These are phyloP conservation scores for Phyllotreta cruciferae DNA, from an alignment of 2,888 invertebrate species.

Conservation along the genomic window DNA sequence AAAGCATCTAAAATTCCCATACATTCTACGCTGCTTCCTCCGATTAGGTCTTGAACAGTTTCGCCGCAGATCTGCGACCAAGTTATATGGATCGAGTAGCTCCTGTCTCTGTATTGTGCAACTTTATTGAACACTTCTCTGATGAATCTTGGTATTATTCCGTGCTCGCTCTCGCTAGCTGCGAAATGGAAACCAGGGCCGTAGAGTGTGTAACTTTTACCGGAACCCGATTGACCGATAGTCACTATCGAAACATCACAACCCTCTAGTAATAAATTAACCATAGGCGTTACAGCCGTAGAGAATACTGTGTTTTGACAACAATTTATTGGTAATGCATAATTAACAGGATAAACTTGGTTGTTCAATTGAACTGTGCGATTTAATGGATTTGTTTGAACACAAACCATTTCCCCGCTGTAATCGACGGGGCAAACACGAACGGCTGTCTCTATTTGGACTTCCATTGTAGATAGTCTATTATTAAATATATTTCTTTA, in stretches of 20 bases:
- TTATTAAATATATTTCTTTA: not conserved
- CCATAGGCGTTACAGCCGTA: slow-evolving; percentile 70
- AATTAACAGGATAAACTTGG: slow-evolving; percentile 66
- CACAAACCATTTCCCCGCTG: slow-evolving; percentile 65
- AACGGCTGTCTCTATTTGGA: slow-evolving; percentile 76
- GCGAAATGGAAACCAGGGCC: slow-evolving; percentile 71
- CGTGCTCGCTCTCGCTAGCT: slow-evolving; percentile 73
- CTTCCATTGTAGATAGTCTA: slow-evolving; percentile 65
- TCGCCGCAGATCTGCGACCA: slow-evolving; percentile 78
- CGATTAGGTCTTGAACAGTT: slow-evolving; percentile 67
- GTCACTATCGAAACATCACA: slow-evolving; percentile 78
- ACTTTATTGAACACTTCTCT: slow-evolving; percentile 75
- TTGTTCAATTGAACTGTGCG: slow-evolving; percentile 68
- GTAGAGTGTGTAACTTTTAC: slow-evolving; percentile 77
- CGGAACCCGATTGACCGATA: slow-evolving; percentile 70
- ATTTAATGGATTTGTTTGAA: slow-evolving; percentile 67
- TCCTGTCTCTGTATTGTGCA: slow-evolving; percentile 69
- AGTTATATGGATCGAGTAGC: slow-evolving; percentile 71
- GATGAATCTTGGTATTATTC: slow-evolving; percentile 74
- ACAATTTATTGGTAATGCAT: slow-evolving; percentile 67
- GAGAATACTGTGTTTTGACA: slow-evolving; percentile 70
- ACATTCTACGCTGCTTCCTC: slow-evolving; percentile 66
- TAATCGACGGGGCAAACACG: slow-evolving; percentile 68
- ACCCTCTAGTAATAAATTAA: slow-evolving; percentile 73
- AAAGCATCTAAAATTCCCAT: slow-evolving; percentile 71